Evolutionary conservation across 2,797 vertebrate genomes (phyloP), one percentile per base, ranked within the genome.

Genomic region (Thaleichthys pacificus): DNA sequence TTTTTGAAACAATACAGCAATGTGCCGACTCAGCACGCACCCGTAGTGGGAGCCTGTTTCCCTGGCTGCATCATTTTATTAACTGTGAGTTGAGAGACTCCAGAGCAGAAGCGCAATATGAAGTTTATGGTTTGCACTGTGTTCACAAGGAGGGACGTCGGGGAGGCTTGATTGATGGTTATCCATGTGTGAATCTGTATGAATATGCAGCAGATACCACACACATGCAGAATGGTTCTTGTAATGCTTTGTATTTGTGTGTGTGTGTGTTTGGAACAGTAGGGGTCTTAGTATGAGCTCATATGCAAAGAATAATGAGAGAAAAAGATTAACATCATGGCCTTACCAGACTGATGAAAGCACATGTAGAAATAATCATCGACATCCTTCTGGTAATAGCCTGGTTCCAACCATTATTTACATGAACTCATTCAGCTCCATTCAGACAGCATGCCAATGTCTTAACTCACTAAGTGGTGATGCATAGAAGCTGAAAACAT

Each of bases 21-120:
- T 80, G 71, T 84, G 88, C 73, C 65, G 77, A 93, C 80, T 91
- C 89, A 92, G 91, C 88, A 80, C 79, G 85, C 85, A 57, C 71
- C 35, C 74, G 77, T 74, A 70, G 76, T 73, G 63, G 70, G 15
- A 0, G 67, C 71, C 76, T 76, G 63, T 49, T 79, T 81, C 80
- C 81, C 78, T 64, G 72, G 72, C 68, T 1, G 28, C 47, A 14
- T 74, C 17, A 14, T 75, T 91, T 90, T 88, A 91, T 82, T 77
- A 84, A 77, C 85, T 80, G 84, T 77, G 80, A 49, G 79, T 67
- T 64, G 76, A 83, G 61, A 83, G 75, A 17, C 79, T 71, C 84
- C 68, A 77, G 80, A 76, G 70, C 70, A 71, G 72, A 70, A 71
- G 63, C 63, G n/a, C 68, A 49, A 61, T 74, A 69, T 76, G 70